Evolutionary conservation across 2,888 invertebrate genomes (phyloP).

Genomic region (Spatulosminthurus flaviceps): DNA sequence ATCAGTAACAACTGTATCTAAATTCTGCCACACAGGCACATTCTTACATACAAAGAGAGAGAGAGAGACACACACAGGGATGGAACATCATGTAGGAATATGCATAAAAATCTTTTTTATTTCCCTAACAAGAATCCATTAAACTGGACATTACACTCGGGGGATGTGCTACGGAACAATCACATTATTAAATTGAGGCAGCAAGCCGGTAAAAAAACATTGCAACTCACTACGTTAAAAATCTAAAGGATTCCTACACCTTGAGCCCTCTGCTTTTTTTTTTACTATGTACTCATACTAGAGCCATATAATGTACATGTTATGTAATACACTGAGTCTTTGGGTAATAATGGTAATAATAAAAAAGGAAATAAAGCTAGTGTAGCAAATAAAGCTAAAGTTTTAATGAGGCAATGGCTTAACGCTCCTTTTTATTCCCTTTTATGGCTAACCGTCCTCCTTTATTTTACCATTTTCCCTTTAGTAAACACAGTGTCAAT

Average conservation of each 20-base stretch:
- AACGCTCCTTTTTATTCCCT: constrained; percentile 5
- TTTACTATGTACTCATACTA: too few species aligned
- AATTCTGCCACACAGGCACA: background rate
- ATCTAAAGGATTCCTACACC: too few species aligned
- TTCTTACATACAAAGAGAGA: too few species aligned
- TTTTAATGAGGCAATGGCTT: constrained; percentile 14
- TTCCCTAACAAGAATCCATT: constrained; percentile 11
- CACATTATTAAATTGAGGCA: constrained; percentile 4
- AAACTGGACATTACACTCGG: constrained; percentile 19
- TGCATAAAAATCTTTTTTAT: constrained; percentile 19
- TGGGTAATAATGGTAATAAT: background rate
- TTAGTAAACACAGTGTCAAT: constrained; percentile 9
- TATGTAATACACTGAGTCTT: too few species aligned
- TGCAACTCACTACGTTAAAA: too few species aligned
- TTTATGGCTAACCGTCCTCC: background rate
- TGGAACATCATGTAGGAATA: background rate
- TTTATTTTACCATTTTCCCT: background rate
- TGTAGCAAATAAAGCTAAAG: background rate
- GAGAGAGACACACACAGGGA: background rate
- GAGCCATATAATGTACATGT: too few species aligned
- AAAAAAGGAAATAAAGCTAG: constrained; percentile 8
- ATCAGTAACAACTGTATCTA: constrained; percentile 5
- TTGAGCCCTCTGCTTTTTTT: too few species aligned
- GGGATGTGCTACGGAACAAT: background rate
- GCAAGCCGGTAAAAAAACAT: constrained; percentile 18